phyloP scores from a whole-genome alignment of 2,113 vertebrate species.

The Ursus arctos region DNA sequence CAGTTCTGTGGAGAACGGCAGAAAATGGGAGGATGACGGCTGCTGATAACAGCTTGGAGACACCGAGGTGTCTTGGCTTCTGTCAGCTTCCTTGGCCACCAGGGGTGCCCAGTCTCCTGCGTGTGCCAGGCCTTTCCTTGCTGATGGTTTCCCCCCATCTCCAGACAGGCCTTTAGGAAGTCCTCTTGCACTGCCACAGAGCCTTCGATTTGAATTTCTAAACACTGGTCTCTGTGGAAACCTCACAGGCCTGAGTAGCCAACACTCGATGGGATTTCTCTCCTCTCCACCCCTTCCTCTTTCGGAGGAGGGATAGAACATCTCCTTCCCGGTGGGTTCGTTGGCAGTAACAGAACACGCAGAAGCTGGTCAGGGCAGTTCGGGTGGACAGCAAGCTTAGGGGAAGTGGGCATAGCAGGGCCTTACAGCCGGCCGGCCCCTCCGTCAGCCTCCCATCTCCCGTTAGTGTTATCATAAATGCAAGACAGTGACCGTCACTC shows the following conservation, averaged over 20 bases:
- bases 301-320: not conserved
- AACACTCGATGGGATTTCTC: not conserved
- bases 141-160: too few species aligned
- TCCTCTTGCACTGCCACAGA: too few species aligned
- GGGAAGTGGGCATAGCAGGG: not conserved
- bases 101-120: not conserved
- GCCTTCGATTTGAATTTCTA: not conserved
- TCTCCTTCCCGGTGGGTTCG: not conserved
- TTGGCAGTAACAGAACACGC: not conserved
- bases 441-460: not conserved
- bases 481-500: not conserved
- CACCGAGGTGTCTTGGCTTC: not conserved
- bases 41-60: not conserved
- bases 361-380: not conserved
- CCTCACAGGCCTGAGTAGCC: not conserved
- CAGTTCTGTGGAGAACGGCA: not conserved
- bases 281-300: not conserved
- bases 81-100: not conserved
- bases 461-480: not conserved
- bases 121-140: not conserved
- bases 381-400: not conserved
- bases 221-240: conserved; percentile 2
- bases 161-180: not conserved
- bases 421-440: not conserved
- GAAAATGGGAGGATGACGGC: not conserved